Percentiles rank a stretch among this genome's conserved stretches.
phyloP scores from a whole-genome alignment of 1,140 invertebrate genomes.

The Drosophila pseudoananassae region DNA sequence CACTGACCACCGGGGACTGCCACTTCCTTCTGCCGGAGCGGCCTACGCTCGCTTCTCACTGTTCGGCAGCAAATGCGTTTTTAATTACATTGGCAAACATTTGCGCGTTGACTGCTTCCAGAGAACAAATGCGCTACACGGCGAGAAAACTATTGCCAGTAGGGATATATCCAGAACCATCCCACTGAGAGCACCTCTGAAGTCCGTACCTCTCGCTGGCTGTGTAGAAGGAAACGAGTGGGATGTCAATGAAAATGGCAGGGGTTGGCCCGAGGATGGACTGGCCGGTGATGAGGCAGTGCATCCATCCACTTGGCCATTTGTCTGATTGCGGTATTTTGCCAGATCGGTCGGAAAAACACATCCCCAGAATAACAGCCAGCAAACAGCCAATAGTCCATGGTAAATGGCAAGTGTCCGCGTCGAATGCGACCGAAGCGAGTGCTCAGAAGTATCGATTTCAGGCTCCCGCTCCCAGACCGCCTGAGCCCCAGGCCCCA shows the following conservation, averaged over 20 bases:
- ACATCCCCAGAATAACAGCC: conserved; percentile 4
- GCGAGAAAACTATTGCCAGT: not conserved
- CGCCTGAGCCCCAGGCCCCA: not conserved
- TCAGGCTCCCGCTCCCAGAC: conserved; percentile 50
- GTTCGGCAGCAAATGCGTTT: conserved; percentile 74
- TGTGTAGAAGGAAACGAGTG: conserved; percentile 15
- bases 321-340: conserved; percentile 78
- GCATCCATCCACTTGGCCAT: conserved; percentile 55
- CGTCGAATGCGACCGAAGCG: conserved; percentile 46
- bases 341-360: conserved; percentile 18
- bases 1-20: not conserved
- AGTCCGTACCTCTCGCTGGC: not conserved
- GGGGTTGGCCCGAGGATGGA: conserved; percentile 30
- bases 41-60: conserved; percentile 48
- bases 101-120: conserved; percentile 47
- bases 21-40: conserved; percentile 47
- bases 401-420: conserved; percentile 48
- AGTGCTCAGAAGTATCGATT: conserved; percentile 62
- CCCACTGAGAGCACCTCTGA: no score
- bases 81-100: conserved; percentile 79
- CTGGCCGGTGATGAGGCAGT: conserved; percentile 39
- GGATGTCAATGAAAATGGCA: conserved; percentile 32
- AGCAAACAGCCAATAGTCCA: conserved; percentile 15
- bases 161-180: no score
- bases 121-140: conserved; percentile 49